Evolutionary conservation across 1,140 invertebrate genomes (phyloP).

Genomic region (Nephila pilipes): DNA sequence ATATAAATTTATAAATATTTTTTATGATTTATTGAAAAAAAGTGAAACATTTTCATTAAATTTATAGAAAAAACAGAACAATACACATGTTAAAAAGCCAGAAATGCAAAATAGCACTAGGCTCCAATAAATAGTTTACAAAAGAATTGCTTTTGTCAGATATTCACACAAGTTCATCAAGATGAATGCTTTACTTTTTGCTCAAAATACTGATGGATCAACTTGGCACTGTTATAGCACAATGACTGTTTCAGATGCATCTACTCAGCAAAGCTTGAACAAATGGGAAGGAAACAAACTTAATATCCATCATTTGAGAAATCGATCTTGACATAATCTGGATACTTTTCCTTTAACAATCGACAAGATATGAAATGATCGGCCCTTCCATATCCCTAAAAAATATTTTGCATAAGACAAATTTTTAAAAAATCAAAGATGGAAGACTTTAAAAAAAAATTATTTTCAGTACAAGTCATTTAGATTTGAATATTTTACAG

Average conservation of each 20-base stretch:
- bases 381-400: slow-evolving; percentile 90
- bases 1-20: too few species aligned
- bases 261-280: neutral
- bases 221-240: neutral
- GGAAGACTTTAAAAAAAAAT: too few species aligned
- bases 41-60: too few species aligned
- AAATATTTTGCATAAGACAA: neutral
- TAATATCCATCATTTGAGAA: slow-evolving; percentile 93
- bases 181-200: neutral
- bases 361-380: slow-evolving; percentile 89
- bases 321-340: slow-evolving; percentile 87
- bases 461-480: too few species aligned
- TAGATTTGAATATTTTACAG: too few species aligned
- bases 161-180: slow-evolving; percentile 12
- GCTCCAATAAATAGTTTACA: neutral
- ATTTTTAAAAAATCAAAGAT: too few species aligned
- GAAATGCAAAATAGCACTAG: neutral
- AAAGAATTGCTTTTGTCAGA: neutral
- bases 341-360: slow-evolving; percentile 88
- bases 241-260: neutral
- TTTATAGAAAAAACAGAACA: neutral
- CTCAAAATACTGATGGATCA: neutral
- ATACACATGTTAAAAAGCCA: neutral
- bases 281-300: slow-evolving; percentile 74
- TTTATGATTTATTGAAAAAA: too few species aligned